A percentile compares a stretch with the other conserved stretches of the same genome.
phyloP scores from a whole-genome alignment of 2,888 invertebrate genomes.

The Scaptodrosophila latifasciaeformis region DNA sequence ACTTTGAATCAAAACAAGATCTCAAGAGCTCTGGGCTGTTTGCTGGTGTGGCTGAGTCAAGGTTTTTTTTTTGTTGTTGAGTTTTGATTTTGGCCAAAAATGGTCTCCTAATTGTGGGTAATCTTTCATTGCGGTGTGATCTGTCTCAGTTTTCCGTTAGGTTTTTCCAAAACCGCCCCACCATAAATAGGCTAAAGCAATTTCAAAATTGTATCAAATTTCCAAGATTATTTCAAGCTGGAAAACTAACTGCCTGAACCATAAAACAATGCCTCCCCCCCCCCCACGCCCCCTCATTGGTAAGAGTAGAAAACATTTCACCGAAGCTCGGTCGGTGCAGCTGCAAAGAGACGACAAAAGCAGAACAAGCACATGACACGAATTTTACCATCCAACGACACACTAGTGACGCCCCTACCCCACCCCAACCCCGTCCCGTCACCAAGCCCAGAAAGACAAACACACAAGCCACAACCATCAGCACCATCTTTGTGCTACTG shows the following conservation, averaged over 20 bases:
- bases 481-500: background rate
- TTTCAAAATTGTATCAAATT: conserved; percentile 50
- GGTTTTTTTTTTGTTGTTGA: no score
- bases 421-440: background rate
- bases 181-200: conserved; percentile 26
- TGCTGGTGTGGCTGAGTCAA: no score
- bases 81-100: no score
- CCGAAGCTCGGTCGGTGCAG: no score
- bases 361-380: conserved; percentile 19
- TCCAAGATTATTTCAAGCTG: conserved; percentile 35
- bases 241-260: background rate
- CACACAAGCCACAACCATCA: conserved; percentile 3
- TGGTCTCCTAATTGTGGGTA: no score
- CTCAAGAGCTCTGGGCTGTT: no score
- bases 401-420: background rate
- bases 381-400: conserved; percentile 7
- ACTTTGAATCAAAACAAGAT: no score
- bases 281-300: no score
- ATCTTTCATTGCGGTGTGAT: no score
- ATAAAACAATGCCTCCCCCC: no score
- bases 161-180: background rate
- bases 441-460: background rate
- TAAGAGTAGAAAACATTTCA: no score
- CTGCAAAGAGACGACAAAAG: conserved; percentile 18
- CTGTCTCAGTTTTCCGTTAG: conserved; percentile 32